Base-by-base conservation (phyloP, 2,797 vertebrate species). In the Xiphorhynchus erythropygius region DNA sequence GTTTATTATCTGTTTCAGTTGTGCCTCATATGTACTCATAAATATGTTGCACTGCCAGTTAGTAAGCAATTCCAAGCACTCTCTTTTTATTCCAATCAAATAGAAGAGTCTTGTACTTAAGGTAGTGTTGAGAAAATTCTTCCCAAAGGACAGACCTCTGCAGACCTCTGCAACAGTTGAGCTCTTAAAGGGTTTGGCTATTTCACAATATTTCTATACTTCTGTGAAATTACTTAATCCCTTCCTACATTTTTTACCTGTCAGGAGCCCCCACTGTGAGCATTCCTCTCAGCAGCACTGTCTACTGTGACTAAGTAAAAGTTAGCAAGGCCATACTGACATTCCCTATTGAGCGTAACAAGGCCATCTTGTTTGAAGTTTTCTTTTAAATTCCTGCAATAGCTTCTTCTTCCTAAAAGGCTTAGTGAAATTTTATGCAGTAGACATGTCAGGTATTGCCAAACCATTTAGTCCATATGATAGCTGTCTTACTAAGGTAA, bases 201-300 rank as follows among this genome's bases (percentile, higher is more conserved):
- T 62, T 81, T 70, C 28, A 30, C 18, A 32, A 0, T 52, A 59
- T 71, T 79, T 64, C 35, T 83, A 5, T 33, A 47, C 39, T 37
- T 79, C 53, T 70, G 64, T 81, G 62, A 88, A 93, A 96, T 71
- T 75, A 84, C 27, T 84, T 91, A 77, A 71, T 57, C 18, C 15
- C 10, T 65, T 30, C 13, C 13, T 46, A 13, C 3, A 25, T 13
- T 44, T 73, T 87, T 79, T 50, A 75, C 44, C 28, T 81, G 33
- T 32, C n/a, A 60, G 33, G 56, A 77, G 30, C 28, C 19, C 9
- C 21, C 15, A 57, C 6, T 52, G 18, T 4, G 6, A 89, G 27
- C 42, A 28, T 76, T 90, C 42, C 13, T 74, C 17, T 87, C 56
- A 47, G 47, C n/a, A 85, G 9, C 0, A 0, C 69, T 22, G 47